Conservation (phyloP, 2,888 invertebrate genomes). For the Coelinius sp. region DNA sequence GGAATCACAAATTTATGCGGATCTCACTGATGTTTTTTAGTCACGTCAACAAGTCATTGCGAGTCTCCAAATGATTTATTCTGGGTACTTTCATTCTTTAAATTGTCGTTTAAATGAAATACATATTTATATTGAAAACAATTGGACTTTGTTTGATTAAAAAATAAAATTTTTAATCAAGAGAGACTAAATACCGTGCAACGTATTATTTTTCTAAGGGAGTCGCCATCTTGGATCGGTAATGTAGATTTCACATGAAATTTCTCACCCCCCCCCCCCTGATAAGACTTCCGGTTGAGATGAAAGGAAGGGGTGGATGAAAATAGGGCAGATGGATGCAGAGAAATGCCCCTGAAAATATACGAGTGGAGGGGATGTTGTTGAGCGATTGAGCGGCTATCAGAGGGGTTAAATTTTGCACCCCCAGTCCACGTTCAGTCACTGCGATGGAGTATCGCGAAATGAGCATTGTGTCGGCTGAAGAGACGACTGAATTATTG, state of each 20-base stretch:
- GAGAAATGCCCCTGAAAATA: not conserved
- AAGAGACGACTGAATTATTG: constrained; percentile 61
- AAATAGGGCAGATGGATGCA: not conserved
- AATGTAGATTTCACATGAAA: no score
- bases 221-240: not conserved
- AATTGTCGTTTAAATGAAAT: not conserved
- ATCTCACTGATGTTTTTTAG: not conserved
- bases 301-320: no score
- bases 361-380: not conserved
- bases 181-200: not conserved
- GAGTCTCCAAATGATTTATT: not conserved
- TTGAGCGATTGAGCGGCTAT: not conserved
- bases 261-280: constrained; percentile 13
- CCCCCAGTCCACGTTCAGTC: constrained; percentile 37
- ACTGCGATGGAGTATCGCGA: constrained; percentile 64
- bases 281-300: no score
- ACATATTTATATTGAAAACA: not conserved
- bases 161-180: not conserved
- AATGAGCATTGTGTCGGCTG: constrained; percentile 57
- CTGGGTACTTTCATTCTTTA: not conserved
- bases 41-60: not conserved
- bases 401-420: not conserved
- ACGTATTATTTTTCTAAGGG: not conserved
- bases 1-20: not conserved
- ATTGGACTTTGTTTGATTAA: not conserved